phyloP scores from a whole-genome alignment of 2,888 invertebrate species.

The Euplagia quadripunctaria region DNA sequence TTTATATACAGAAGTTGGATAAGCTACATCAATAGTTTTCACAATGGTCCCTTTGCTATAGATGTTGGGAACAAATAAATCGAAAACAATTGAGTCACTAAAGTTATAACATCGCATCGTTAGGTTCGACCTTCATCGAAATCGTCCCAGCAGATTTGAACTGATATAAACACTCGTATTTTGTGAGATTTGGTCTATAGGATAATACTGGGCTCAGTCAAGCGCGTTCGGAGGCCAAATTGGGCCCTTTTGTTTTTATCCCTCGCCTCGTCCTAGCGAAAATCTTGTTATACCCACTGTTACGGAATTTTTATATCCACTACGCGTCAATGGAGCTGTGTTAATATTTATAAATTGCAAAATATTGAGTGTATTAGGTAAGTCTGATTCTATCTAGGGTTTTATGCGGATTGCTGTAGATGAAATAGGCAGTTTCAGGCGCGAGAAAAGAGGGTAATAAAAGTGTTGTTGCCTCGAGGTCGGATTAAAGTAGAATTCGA shows the following conservation, averaged over 20 bases:
- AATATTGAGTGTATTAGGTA: conserved; percentile 25
- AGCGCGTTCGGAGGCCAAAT: conserved; percentile 69
- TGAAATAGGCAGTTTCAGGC: background rate
- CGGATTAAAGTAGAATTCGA: too few relatives aligned
- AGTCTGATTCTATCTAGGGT: conserved; percentile 11
- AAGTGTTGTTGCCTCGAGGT: too few relatives aligned
- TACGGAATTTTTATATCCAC: conserved; percentile 69
- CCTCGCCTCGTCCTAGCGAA: conserved; percentile 58
- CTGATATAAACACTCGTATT: conserved; percentile 71
- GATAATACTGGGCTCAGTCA: conserved; percentile 73
- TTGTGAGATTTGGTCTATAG: conserved; percentile 64
- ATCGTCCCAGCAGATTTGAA: conserved; percentile 66
- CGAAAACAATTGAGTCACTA: conserved; percentile 63
- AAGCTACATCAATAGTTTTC: conserved; percentile 45
- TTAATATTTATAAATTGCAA: conserved; percentile 29
- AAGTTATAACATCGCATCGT: conserved; percentile 62
- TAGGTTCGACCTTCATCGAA: conserved; percentile 60
- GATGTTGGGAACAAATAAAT: conserved; percentile 54
- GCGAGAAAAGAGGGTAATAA: background rate
- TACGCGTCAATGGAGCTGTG: conserved; percentile 43
- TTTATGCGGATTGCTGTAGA: conserved; percentile 1
- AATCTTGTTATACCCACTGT: conserved; percentile 69
- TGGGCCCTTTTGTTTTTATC: conserved; percentile 74
- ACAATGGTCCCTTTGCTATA: conserved; percentile 36
- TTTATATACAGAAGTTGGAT: conserved; percentile 34